These are phyloP conservation scores for Nephrotoma flavescens DNA, from an alignment of 2,888 invertebrate genomes.

Conservation along the genomic window DNA sequence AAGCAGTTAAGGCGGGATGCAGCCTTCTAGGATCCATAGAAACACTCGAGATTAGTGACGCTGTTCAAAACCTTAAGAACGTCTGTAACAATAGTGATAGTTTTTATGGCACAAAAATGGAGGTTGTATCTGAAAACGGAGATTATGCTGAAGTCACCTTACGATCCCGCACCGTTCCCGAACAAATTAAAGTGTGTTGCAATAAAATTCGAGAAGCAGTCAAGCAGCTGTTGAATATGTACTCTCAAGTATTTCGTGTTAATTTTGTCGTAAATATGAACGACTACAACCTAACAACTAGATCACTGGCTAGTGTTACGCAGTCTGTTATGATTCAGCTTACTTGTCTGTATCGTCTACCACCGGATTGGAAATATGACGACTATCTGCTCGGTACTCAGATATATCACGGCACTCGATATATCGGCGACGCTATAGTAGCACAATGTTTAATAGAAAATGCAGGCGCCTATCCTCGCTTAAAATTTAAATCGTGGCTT, in stretches of 20 bases:
- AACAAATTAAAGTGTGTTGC: constrained; percentile 49
- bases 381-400: constrained; percentile 76
- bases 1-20: constrained; percentile 86
- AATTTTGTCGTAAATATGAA: constrained; percentile 54
- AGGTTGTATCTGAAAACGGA: constrained; percentile 50
- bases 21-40: constrained; percentile 78
- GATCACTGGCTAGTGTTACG: constrained; percentile 51
- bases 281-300: constrained; percentile 37
- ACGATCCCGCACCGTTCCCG: constrained; percentile 40
- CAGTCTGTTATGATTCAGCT: constrained; percentile 68
- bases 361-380: constrained; percentile 65
- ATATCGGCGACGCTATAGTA: constrained; percentile 51
- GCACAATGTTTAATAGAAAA: constrained; percentile 52
- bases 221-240: constrained; percentile 69
- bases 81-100: constrained; percentile 24
- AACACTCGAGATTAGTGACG: constrained; percentile 70
- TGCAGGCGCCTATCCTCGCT: constrained; percentile 58
- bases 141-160: constrained; percentile 54
- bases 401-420: constrained; percentile 76
- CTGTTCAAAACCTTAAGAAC: constrained; percentile 39
- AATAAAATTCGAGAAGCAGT: constrained; percentile 64
- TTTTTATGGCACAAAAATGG: constrained; percentile 34
- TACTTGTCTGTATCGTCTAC: constrained; percentile 66
- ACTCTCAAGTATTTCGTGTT: constrained; percentile 69
- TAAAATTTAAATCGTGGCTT: constrained; percentile 78